Conservation (phyloP, 1,140 invertebrate species). For the Gonatopus flavifemur region DNA sequence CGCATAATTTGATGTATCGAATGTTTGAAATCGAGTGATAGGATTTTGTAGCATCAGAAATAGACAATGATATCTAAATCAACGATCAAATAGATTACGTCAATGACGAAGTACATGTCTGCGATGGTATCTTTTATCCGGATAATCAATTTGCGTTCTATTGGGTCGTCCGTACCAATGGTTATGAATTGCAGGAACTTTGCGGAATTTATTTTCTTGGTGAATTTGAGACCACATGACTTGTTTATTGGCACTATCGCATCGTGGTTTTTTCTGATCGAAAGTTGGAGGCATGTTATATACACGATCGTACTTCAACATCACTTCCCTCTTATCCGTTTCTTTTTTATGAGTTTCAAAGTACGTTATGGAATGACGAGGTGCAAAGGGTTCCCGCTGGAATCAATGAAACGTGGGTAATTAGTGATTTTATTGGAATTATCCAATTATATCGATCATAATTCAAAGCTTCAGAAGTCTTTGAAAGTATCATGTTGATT, state of each 20-base stretch:
- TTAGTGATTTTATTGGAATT: slow-evolving; percentile 6
- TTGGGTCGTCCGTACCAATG: slow-evolving; percentile 42
- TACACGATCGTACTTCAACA: slow-evolving; percentile 40
- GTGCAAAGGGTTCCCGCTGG: slow-evolving; percentile 32
- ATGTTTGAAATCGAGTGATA: too few relatives aligned
- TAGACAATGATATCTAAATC: too few relatives aligned
- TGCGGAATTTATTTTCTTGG: slow-evolving; percentile 38
- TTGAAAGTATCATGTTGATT: too few relatives aligned
- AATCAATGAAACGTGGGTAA: slow-evolving; percentile 18
- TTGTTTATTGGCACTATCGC: slow-evolving; percentile 29
- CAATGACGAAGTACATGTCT: too few relatives aligned
- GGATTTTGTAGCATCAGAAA: too few relatives aligned
- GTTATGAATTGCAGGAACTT: slow-evolving; percentile 31
- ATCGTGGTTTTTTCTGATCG: slow-evolving; percentile 35
- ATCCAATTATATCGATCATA: too few relatives aligned
- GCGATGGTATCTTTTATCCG: slow-evolving; percentile 34
- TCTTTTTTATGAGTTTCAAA: slow-evolving; percentile 28
- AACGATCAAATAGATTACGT: too few relatives aligned
- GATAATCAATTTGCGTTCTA: slow-evolving; percentile 37
- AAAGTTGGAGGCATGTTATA: slow-evolving; percentile 26
- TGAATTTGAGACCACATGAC: slow-evolving; percentile 39
- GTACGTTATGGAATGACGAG: slow-evolving; percentile 34
- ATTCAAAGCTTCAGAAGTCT: slow-evolving; percentile 6
- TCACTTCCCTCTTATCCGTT: slow-evolving; percentile 8
- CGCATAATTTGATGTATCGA: too few relatives aligned